phyloP scores from a whole-genome alignment of 2,888 invertebrate genomes.

The Dermolepida albohirtum region DNA sequence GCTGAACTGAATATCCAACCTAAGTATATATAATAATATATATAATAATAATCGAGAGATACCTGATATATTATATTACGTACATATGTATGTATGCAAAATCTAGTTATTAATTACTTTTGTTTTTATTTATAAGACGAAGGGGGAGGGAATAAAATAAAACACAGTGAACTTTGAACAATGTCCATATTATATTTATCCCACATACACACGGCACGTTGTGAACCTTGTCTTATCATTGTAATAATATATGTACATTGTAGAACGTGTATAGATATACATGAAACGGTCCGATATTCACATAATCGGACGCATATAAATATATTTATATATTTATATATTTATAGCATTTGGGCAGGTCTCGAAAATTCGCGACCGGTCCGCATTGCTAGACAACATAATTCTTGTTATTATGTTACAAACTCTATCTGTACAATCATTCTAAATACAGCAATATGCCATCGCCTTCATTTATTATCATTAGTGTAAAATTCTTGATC shows the following conservation, averaged over 20 bases:
- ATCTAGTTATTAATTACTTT: no score
- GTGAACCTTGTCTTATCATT: conserved; percentile 89
- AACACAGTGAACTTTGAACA: conserved; percentile 78
- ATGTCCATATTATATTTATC: conserved; percentile 89
- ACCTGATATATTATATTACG: no score
- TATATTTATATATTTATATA: conserved; percentile 23
- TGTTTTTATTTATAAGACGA: no score
- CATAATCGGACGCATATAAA: conserved; percentile 57
- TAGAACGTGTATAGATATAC: conserved; percentile 77
- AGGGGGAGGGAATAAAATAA: conserved; percentile 57
- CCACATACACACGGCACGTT: conserved; percentile 92
- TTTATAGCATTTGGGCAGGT: conserved; percentile 46
- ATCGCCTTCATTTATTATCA: conserved; percentile 64
- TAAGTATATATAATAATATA: no score
- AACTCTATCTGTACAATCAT: conserved; percentile 68
- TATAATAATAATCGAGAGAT: no score
- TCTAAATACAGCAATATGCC: conserved; percentile 61
- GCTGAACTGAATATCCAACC: no score
- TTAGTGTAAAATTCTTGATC: conserved; percentile 68
- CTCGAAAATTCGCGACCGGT: conserved; percentile 43
- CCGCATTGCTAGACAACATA: conserved; percentile 62
- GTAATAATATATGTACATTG: conserved; percentile 81
- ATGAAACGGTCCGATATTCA: conserved; percentile 74
- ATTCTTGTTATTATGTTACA: conserved; percentile 63
- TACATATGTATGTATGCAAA: no score